These are phyloP conservation scores for Scaptomyza polygonia DNA, from an alignment of 2,888 invertebrate species.

Conservation along the genomic window DNA sequence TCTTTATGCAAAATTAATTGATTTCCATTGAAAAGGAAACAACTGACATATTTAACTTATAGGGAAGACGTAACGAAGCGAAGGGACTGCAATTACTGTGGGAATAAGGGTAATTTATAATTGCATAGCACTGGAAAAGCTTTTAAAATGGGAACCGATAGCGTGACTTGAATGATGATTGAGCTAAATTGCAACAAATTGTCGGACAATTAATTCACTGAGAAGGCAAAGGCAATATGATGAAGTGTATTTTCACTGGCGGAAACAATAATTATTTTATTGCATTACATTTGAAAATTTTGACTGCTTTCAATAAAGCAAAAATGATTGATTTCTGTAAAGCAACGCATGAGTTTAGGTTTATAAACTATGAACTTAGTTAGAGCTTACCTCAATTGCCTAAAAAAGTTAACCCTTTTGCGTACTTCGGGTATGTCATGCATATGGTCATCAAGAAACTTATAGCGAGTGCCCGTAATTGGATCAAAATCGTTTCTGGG, in stretches of 20 bases:
- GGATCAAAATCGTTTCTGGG: constrained; percentile 68
- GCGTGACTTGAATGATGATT: constrained; percentile 51
- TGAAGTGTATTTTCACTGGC: background rate
- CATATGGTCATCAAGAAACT: constrained; percentile 71
- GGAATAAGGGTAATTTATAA: constrained; percentile 46
- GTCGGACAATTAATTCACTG: constrained; percentile 35
- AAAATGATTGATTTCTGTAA: constrained; percentile 61
- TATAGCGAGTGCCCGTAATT: constrained; percentile 54
- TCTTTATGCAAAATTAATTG: constrained; percentile 74
- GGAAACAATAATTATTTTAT: constrained; percentile 6
- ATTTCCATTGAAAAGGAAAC: constrained; percentile 64
- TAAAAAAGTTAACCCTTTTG: constrained; percentile 61
- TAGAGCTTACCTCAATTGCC: constrained; percentile 56
- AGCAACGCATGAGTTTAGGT: background rate
- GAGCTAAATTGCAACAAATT: constrained; percentile 60
- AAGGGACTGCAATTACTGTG: background rate
- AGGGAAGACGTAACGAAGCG: no score
- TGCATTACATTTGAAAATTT: constrained; percentile 12
- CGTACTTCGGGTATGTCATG: constrained; percentile 54
- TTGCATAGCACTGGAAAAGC: constrained; percentile 16
- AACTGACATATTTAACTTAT: constrained; percentile 56
- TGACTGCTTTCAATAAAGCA: constrained; percentile 43
- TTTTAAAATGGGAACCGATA: constrained; percentile 22
- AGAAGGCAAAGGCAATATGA: constrained; percentile 8
- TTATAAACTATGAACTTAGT: fast-evolving